A percentile compares a stretch with the other conserved stretches of the same genome.
Conservation (phyloP, 1,140 invertebrate genomes). For the Caerostris extrusa region DNA sequence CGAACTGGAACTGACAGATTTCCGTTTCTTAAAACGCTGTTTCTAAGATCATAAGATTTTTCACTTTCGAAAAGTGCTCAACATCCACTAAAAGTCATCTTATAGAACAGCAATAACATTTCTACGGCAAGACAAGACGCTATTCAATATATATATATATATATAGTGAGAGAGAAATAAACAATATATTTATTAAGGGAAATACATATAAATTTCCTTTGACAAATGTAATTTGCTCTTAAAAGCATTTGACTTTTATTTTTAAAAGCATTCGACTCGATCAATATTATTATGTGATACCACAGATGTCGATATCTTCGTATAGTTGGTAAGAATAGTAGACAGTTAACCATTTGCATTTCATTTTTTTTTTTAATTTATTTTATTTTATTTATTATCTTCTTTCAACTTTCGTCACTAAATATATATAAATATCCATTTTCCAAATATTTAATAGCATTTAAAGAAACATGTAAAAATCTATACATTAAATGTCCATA, state of each 20-base stretch:
- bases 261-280: not conserved
- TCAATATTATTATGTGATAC: not conserved
- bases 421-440: no score
- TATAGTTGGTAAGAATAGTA: not conserved
- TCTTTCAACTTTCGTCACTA: no score
- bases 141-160: no score
- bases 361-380: no score
- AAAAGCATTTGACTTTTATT: slow-evolving; percentile 2
- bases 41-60: not conserved
- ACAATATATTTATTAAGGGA: not conserved
- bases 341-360: not conserved
- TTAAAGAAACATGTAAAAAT: no score
- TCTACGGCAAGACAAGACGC: not conserved
- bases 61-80: not conserved
- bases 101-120: not conserved
- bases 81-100: slow-evolving; percentile 6
- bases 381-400: no score
- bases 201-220: not conserved
- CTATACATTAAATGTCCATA: no score
- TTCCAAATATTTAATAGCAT: no score
- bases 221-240: slow-evolving; percentile 17
- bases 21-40: not conserved
- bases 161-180: not conserved
- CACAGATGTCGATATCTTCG: not conserved
- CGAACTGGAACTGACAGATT: slow-evolving; percentile 8